Conservation (phyloP, 2,888 invertebrate genomes). For the Torymus texanus region DNA sequence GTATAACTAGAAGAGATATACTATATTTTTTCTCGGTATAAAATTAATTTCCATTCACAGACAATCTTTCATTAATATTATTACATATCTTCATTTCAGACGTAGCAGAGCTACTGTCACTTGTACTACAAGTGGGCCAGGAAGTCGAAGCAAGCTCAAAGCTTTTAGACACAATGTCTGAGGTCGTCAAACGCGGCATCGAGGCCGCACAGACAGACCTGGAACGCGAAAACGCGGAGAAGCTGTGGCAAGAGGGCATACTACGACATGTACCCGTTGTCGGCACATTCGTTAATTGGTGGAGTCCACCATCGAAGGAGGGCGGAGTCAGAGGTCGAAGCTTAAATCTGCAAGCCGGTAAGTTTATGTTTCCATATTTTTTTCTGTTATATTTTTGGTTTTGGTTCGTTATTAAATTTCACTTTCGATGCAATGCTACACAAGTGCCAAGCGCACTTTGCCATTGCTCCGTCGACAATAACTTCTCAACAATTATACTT, state of each 20-base stretch:
- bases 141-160: constrained; percentile 95
- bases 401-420: no score
- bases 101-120: constrained; percentile 89
- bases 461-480: no score
- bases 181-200: constrained; percentile 94
- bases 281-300: constrained; percentile 96
- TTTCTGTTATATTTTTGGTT: no score
- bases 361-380: no score
- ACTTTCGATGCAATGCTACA: no score
- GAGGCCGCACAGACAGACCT: constrained; percentile 94
- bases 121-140: constrained; percentile 91
- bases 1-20: no score
- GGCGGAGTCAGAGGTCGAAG: constrained; percentile 88
- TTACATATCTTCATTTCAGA: constrained; percentile 76
- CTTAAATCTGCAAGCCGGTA: constrained; percentile 82
- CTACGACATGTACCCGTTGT: constrained; percentile 95
- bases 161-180: constrained; percentile 95
- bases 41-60: no score
- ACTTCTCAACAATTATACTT: no score
- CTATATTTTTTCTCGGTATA: no score
- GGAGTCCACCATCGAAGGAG: constrained; percentile 90
- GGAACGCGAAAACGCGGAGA: constrained; percentile 91
- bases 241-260: constrained; percentile 95
- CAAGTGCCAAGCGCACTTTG: no score
- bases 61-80: no score